Evolutionary conservation across 1,140 invertebrate genomes (phyloP).

Genomic region (Meloidogyne hapla): DNA sequence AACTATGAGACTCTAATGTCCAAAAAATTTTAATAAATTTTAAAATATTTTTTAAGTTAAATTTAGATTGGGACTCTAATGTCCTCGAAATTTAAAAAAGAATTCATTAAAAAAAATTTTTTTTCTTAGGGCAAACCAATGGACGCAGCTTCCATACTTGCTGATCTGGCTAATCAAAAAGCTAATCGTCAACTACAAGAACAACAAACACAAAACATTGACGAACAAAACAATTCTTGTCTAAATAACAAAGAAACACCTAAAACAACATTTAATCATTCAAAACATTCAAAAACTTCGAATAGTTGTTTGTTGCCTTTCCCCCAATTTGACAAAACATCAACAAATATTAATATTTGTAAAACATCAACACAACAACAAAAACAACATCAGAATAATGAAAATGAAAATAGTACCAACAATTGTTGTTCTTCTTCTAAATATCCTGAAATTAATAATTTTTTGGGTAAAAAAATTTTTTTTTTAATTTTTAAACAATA

Average conservation of each 20-base stretch:
- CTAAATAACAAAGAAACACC: not conserved
- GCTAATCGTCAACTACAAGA: too few species aligned
- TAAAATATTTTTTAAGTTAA: too few species aligned
- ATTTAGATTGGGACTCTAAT: not conserved
- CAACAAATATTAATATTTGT: not conserved
- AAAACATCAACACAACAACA: not conserved
- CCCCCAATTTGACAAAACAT: constrained; percentile 16
- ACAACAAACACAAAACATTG: not conserved
- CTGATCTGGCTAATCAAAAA: constrained; percentile 26
- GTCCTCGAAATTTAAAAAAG: too few species aligned
- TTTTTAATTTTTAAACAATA: not conserved
- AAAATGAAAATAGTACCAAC: not conserved
- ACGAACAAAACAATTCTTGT: not conserved
- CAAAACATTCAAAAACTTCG: not conserved
- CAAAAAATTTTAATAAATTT: too few species aligned
- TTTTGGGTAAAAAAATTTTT: constrained; percentile 30
- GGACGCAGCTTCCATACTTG: constrained; percentile 23
- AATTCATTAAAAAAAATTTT: too few species aligned
- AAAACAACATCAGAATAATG: not conserved
- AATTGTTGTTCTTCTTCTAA: constrained; percentile 25
- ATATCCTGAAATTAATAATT: constrained; percentile 40
- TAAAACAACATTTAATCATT: not conserved
- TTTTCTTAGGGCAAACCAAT: constrained; percentile 14
- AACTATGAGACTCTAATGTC: not conserved
- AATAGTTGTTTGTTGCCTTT: constrained; percentile 3